Conservation (phyloP, 2,888 invertebrate species). For the Dendrolimus pini region DNA sequence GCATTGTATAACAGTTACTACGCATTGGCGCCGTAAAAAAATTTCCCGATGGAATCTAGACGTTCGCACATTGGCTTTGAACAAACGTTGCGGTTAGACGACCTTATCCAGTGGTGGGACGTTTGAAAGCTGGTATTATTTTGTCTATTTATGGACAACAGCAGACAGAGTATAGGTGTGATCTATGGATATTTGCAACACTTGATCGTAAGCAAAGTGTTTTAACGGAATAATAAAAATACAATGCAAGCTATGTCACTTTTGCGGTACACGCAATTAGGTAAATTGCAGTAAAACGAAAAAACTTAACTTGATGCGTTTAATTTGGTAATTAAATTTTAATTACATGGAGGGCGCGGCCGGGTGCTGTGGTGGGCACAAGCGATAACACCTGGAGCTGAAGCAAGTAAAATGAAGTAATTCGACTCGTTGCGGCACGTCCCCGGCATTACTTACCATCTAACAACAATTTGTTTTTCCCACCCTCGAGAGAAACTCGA, state of each 20-base stretch:
- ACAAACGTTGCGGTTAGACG: not conserved
- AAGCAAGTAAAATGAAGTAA: conserved; percentile 54
- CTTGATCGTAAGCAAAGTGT: no score
- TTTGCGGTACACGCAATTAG: no score
- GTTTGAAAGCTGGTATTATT: not conserved
- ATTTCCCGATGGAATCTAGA: no score
- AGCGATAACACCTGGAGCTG: conserved; percentile 39
- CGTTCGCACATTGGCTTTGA: no score
- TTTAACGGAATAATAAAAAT: no score
- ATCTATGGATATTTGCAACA: no score
- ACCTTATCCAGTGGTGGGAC: not conserved
- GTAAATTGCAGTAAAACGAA: conserved; percentile 7
- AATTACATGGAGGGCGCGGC: conserved; percentile 32
- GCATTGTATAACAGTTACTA: no score
- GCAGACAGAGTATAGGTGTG: no score
- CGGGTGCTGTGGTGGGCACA: conserved; percentile 14
- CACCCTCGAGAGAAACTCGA: conserved; percentile 55
- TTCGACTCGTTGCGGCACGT: conserved; percentile 58
- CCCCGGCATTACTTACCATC: conserved; percentile 63
- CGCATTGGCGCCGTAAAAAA: no score
- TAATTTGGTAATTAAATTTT: conserved; percentile 46
- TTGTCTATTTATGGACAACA: not conserved
- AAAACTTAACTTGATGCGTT: conserved; percentile 31
- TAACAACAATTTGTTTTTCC: conserved; percentile 67
- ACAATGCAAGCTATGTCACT: no score